Evolutionary conservation across 2,797 vertebrate genomes (phyloP), one percentile per base, ranked within the genome.

Genomic region (Numenius phaeopus): DNA sequence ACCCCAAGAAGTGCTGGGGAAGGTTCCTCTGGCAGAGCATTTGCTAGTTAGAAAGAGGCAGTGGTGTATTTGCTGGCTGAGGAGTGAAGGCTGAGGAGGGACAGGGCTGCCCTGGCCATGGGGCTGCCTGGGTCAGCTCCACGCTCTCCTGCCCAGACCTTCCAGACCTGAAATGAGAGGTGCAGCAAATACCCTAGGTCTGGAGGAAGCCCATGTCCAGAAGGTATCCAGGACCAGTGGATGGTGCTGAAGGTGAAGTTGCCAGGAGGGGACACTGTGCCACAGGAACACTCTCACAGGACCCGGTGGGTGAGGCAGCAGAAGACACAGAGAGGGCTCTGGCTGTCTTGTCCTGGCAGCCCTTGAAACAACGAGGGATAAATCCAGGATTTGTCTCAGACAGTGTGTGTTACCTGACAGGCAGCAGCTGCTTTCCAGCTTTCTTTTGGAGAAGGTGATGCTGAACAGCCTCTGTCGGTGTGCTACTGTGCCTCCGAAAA

Each of bases 61-160:
- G 30, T 37, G 26, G 9, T 44, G 23, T 21, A 61, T 79, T 47
- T 66, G 24, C n/a, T 23, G 16, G 21, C 5, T 50, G 27, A 30
- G 39, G 67, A 72, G 20, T 34, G 66, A 79, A 30, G 58, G 16
- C 9, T n/a, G 66, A 71, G 66, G 52, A 66, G 14, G 29, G 14
- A 64, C 2, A 1, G 20, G 16, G 37, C 37, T 71, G 23, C 13
- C 32, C 20, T 2, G 1, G 55, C 64, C 0, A 0, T 23, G 30
- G 32, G 5, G n/a, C 64, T 42, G 21, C 34, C 39, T 26, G 24
- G 17, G 11, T 34, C 73, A 47, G 39, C n/a, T 37, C 29, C 10
- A 7, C 58, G 50, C 39, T 84, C 7, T 58, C 37, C 32, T 52
- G 59, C 44, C n/a, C 58, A 58, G 72, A 64, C 14, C 37, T 77